Evolutionary conservation across 2,113 vertebrate species (phyloP).

Genomic region (Heliornis fulica): DNA sequence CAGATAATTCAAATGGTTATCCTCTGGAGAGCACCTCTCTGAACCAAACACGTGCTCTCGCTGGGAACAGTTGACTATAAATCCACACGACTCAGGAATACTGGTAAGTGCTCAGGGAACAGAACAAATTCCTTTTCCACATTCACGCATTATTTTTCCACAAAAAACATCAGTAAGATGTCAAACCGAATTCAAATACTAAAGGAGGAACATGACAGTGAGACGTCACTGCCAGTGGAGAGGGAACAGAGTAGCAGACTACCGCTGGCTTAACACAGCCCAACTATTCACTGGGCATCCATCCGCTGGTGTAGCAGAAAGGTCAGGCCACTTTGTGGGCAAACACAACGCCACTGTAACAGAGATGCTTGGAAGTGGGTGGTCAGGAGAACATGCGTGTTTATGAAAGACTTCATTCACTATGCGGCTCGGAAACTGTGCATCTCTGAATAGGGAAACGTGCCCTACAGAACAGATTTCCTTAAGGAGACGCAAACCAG

Average conservation of each 20-base stretch:
- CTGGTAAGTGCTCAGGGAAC: background rate
- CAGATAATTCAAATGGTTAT: background rate
- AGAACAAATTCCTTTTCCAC: background rate
- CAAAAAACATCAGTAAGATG: background rate
- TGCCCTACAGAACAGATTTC: background rate
- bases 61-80: background rate
- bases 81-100: background rate
- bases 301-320: background rate
- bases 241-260: background rate
- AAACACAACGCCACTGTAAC: background rate
- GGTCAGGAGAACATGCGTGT: background rate
- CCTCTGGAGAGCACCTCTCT: background rate
- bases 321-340: background rate
- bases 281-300: background rate
- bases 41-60: background rate
- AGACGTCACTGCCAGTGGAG: background rate
- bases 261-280: background rate
- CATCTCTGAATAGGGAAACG: background rate
- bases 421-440: background rate
- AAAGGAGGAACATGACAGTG: background rate
- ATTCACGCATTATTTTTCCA: background rate
- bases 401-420: background rate
- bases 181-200: background rate
- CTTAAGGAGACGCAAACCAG: background rate
- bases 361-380: background rate